phyloP scores from a whole-genome alignment of 2,888 invertebrate genomes.

The Linnaemya vulpina region DNA sequence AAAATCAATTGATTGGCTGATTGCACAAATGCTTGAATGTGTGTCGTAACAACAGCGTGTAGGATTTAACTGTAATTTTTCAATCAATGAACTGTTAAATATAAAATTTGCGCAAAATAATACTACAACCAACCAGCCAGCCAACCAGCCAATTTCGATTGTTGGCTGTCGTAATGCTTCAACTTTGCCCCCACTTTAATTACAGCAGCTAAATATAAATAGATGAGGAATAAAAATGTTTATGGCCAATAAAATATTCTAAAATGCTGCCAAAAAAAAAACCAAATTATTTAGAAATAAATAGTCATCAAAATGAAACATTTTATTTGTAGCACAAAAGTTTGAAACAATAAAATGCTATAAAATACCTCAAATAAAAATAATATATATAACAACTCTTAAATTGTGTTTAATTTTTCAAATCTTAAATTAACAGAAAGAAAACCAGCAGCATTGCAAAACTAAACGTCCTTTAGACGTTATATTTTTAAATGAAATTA shows the following conservation, averaged over 20 bases:
- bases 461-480: not conserved
- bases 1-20: conserved; percentile 7
- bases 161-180: conserved; percentile 7
- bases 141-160: conserved; percentile 16
- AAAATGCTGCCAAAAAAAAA: not conserved
- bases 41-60: conserved; percentile 25
- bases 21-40: conserved; percentile 3
- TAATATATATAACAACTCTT: too few relatives aligned
- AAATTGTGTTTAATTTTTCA: not conserved
- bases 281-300: too few relatives aligned
- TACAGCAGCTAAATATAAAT: conserved; percentile 11
- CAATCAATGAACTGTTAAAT: conserved; percentile 61
- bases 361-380: too few relatives aligned
- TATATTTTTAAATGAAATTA: not conserved
- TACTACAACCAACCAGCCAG: conserved; percentile 5
- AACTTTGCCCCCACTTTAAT: conserved; percentile 7
- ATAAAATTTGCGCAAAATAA: conserved; percentile 48
- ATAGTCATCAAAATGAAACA: too few relatives aligned
- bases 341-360: too few relatives aligned
- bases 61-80: conserved; percentile 51
- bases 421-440: not conserved
- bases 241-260: not conserved
- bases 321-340: too few relatives aligned
- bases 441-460: not conserved
- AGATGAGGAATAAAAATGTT: too few relatives aligned